A percentile compares a stretch with the other conserved stretches of the same genome.
These are phyloP conservation scores for Tetragnatha versicolor DNA, from an alignment of 1,140 invertebrate genomes.

Conservation along the genomic window DNA sequence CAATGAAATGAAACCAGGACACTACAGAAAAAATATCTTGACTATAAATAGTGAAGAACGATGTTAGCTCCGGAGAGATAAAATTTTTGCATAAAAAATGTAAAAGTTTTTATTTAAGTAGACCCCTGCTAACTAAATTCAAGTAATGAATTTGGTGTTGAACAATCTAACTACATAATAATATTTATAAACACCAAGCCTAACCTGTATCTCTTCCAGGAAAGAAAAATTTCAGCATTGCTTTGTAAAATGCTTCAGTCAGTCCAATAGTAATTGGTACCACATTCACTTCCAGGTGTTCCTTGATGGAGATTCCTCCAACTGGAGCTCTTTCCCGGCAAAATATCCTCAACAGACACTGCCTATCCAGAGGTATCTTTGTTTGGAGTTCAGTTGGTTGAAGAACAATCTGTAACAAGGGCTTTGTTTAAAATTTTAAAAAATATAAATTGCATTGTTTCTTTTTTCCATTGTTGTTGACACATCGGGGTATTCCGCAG, in stretches of 20 bases:
- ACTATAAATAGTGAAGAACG: too few relatives aligned
- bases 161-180: too few relatives aligned
- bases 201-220: constrained; percentile 84
- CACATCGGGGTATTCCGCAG: too few relatives aligned
- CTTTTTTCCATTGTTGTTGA: too few relatives aligned
- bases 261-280: constrained; percentile 91
- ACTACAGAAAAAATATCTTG: too few relatives aligned
- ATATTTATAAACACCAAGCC: not conserved
- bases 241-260: constrained; percentile 97
- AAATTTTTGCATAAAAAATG: too few relatives aligned
- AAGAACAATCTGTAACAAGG: constrained; percentile 74
- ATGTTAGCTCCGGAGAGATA: too few relatives aligned
- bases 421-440: not conserved
- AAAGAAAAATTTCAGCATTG: constrained; percentile 98
- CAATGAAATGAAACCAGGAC: too few relatives aligned
- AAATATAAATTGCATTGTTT: too few relatives aligned
- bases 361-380: constrained; percentile 87
- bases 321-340: constrained; percentile 90
- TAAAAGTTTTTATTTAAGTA: too few relatives aligned
- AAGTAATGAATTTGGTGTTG: too few relatives aligned
- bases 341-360: constrained; percentile 83
- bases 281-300: constrained; percentile 97
- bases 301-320: constrained; percentile 97
- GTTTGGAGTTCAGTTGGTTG: constrained; percentile 85
- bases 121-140: too few relatives aligned